Conservation (phyloP, 2,797 vertebrate species). For the Galago senegalensis region DNA sequence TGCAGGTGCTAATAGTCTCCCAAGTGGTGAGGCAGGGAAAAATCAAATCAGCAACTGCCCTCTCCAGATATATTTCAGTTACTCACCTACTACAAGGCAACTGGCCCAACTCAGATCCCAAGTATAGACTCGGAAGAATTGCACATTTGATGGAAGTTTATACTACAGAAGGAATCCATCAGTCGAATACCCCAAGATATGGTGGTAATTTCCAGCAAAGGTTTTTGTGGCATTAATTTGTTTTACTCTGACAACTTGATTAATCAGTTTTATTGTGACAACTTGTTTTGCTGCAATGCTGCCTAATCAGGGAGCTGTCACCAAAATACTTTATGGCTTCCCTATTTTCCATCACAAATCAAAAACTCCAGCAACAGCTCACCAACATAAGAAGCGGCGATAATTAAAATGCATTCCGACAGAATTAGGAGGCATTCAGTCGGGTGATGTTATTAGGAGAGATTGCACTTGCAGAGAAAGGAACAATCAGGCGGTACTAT, state of each 20-base stretch:
- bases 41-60: background rate
- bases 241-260: slow-evolving; percentile 81
- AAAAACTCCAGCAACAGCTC: slow-evolving; percentile 74
- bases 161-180: slow-evolving; percentile 70
- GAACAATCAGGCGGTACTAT: slow-evolving; percentile 71
- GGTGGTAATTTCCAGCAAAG: slow-evolving; percentile 80
- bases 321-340: slow-evolving; percentile 82
- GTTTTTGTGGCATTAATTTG: slow-evolving; percentile 82
- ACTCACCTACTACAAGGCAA: background rate
- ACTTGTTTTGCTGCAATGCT: slow-evolving; percentile 79
- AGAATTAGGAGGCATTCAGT: slow-evolving; percentile 78
- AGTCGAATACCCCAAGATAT: slow-evolving; percentile 72
- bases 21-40: slow-evolving; percentile 48
- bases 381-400: slow-evolving; percentile 73
- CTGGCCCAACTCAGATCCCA: background rate
- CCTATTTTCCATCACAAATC: slow-evolving; percentile 82
- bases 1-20: slow-evolving; percentile 53
- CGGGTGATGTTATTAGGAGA: slow-evolving; percentile 76
- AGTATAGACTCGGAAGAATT: background rate
- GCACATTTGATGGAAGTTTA: slow-evolving; percentile 67
- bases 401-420: slow-evolving; percentile 84
- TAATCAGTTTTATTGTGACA: slow-evolving; percentile 85
- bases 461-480: slow-evolving; percentile 70
- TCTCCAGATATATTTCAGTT: slow-evolving; percentile 32
- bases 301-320: slow-evolving; percentile 77